Evolutionary conservation across 2,888 invertebrate species (phyloP).

Genomic region (Eulithis testata): DNA sequence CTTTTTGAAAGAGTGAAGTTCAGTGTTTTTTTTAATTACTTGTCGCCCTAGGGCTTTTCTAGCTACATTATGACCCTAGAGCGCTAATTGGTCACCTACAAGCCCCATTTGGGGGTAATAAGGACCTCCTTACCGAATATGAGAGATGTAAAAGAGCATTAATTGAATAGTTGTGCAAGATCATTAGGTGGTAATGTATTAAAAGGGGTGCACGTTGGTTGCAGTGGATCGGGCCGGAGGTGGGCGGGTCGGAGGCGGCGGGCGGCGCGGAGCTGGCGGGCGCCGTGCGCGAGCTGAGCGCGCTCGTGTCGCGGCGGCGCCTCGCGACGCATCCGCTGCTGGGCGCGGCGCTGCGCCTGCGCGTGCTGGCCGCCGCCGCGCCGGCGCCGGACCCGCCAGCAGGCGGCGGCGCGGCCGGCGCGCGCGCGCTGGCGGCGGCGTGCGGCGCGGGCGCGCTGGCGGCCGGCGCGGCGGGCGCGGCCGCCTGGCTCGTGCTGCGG

Average conservation of each 20-base stretch:
- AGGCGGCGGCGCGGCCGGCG: slow-evolving; percentile 52
- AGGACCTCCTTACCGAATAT: no score
- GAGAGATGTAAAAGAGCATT: no score
- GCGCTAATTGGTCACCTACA: no score
- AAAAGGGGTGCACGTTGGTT: no score
- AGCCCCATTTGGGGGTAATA: no score
- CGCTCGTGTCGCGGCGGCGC: slow-evolving; percentile 70
- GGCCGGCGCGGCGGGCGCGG: slow-evolving; percentile 43
- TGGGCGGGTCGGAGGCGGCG: slow-evolving; percentile 55
- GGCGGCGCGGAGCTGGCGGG: slow-evolving; percentile 59
- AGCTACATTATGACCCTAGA: no score
- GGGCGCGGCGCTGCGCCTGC: slow-evolving; percentile 70
- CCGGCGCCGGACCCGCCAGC: slow-evolving; percentile 32
- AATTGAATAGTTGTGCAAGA: no score
- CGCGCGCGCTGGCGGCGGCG: slow-evolving; percentile 47
- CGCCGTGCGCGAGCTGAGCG: slow-evolving; percentile 70
- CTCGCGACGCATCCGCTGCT: slow-evolving; percentile 71
- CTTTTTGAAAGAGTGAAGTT: no score
- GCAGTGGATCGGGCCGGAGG: slow-evolving; percentile 75
- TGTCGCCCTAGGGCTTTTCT: no score
- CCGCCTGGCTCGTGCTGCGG: slow-evolving; percentile 54
- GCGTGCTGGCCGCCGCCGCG: slow-evolving; percentile 55
- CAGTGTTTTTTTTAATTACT: no score
- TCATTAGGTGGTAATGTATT: no score
- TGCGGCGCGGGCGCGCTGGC: slow-evolving; percentile 52